Evolutionary conservation across 1,140 invertebrate species (phyloP).

Genomic region (Pseudomyrmex gracilis): DNA sequence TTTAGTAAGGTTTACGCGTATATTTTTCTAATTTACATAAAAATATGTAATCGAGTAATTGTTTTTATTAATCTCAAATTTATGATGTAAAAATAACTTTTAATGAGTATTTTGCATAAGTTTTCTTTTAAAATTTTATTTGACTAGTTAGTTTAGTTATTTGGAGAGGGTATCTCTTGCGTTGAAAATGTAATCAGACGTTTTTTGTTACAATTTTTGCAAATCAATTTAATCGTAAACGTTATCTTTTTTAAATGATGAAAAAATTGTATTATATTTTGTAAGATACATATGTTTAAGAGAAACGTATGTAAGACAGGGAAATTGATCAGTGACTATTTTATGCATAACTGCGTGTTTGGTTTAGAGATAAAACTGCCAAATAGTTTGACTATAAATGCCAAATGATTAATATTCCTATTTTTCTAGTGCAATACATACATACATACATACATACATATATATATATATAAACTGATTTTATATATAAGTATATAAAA

Average conservation of each 20-base stretch:
- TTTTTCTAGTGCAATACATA: conserved; percentile 62
- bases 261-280: background rate
- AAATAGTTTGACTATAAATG: conserved; percentile 71
- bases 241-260: conserved; percentile 23
- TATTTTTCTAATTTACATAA: too few species aligned
- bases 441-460: background rate
- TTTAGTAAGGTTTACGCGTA: too few species aligned
- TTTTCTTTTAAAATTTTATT: too few species aligned
- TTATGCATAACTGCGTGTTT: background rate
- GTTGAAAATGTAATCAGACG: too few species aligned
- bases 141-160: too few species aligned
- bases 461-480: conserved; percentile 61
- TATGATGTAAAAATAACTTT: too few species aligned
- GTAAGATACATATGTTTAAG: background rate
- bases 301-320: background rate
- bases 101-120: too few species aligned
- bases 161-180: too few species aligned
- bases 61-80: too few species aligned
- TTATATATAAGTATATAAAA: conserved; percentile 46
- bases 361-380: conserved; percentile 66
- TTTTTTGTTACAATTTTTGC: too few species aligned
- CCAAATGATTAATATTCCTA: conserved; percentile 78
- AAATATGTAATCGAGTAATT: too few species aligned
- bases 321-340: conserved; percentile 2
- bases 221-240: background rate